These are phyloP conservation scores for Elaphurus davidianus DNA, from an alignment of 2,113 vertebrate species.

Conservation along the genomic window DNA sequence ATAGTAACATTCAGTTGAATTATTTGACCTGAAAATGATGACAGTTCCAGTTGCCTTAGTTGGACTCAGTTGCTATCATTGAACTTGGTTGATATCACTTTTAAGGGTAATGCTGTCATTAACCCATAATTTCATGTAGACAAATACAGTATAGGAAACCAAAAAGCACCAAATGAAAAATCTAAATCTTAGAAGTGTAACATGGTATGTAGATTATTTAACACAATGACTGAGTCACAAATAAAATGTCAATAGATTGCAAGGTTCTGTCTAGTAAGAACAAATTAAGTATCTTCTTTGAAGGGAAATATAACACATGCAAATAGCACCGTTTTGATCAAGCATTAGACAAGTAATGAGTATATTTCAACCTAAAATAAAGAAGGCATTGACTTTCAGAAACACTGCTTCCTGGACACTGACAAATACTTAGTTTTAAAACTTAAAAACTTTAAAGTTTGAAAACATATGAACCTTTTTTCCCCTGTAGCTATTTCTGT, in stretches of 20 bases:
- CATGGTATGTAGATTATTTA: neutral
- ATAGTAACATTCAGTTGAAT: neutral
- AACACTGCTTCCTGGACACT: neutral
- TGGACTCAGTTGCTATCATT: neutral
- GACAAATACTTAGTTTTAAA: neutral
- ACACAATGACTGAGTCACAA: neutral
- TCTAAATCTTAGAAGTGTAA: neutral
- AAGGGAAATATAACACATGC: neutral
- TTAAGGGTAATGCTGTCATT: neutral
- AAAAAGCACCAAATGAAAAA: neutral
- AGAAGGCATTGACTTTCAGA: neutral
- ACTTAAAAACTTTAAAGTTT: neutral
- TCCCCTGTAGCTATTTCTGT: neutral
- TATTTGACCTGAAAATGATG: slow-evolving; percentile 16
- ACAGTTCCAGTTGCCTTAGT: neutral
- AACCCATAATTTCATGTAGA: neutral
- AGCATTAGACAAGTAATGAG: neutral
- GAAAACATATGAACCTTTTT: neutral
- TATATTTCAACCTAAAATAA: slow-evolving; percentile 18
- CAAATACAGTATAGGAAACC: neutral
- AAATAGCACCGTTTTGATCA: neutral
- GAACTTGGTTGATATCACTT: neutral
- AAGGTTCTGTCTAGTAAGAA: neutral
- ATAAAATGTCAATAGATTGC: neutral
- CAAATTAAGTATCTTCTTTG: neutral